A percentile compares a stretch with the other conserved stretches of the same genome.
Evolutionary conservation across 2,113 vertebrate genomes (phyloP).

Genomic region (Narcine bancroftii): DNA sequence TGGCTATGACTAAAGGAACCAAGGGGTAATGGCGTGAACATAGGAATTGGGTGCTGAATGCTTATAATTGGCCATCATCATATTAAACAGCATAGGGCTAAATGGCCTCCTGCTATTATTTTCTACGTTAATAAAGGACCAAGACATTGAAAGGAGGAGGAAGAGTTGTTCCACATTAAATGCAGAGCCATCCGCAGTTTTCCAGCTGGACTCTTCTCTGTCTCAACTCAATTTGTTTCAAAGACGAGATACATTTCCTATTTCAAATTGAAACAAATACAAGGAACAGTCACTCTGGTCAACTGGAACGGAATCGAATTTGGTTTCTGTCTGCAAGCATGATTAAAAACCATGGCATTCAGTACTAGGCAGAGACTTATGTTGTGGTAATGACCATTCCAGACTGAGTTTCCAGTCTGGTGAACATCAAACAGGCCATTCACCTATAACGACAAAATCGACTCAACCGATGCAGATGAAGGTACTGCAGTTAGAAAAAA

Average conservation of each 20-base stretch:
- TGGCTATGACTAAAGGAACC: too few relatives aligned
- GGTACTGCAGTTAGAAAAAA: neutral
- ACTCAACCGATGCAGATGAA: neutral
- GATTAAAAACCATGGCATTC: conserved; percentile 19
- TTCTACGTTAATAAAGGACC: too few relatives aligned
- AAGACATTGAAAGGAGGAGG: too few relatives aligned
- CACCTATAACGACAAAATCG: neutral
- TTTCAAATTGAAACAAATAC: neutral
- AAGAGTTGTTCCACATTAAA: neutral
- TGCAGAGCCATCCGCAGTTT: neutral
- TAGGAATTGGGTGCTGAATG: too few relatives aligned
- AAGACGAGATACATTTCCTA: neutral
- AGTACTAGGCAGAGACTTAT: neutral
- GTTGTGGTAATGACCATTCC: conserved; percentile 24
- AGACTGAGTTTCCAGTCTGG: conserved; percentile 33
- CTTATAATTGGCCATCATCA: too few relatives aligned
- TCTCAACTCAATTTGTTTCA: neutral
- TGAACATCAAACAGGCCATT: neutral
- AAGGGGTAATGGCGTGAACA: too few relatives aligned
- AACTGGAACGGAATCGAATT: too few relatives aligned
- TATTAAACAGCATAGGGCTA: too few relatives aligned
- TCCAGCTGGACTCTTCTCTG: neutral
- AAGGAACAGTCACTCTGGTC: neutral
- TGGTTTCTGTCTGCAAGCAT: conserved; percentile 3
- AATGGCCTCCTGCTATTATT: too few relatives aligned